Evolutionary conservation across 2,888 invertebrate species (phyloP), one percentile per base, ranked within the genome.

Genomic region (Tromatobia lineatoria): DNA sequence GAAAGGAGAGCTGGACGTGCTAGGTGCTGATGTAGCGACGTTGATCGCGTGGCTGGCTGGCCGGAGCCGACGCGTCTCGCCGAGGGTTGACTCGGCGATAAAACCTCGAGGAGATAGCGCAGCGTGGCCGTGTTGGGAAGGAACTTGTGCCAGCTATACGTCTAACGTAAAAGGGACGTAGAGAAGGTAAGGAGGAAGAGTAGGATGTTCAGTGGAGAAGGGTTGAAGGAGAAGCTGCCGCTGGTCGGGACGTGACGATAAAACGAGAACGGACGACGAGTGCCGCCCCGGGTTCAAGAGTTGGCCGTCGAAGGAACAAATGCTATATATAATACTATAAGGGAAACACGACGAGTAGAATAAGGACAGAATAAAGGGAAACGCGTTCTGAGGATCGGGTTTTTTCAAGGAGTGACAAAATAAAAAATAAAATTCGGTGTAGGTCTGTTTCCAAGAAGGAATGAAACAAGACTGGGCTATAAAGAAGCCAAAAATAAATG

Each of bases 161-260:
- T 59, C 34, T 70, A 57, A 70, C 69, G 69, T 34, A 57, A 45
- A 69, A 20, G 74, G 54, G 42, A 45, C 45, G 45, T 66, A 34
- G 23, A 64, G 38, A 54, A 47, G 47, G 61, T 64, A 34, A 10
- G 15, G 25, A 52, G 67, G 47, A 47, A 15, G 34, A 20, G 71
- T 20, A 34, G 75, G 59, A 54, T 75, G 75, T 71, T 66, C 34
- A 57, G 42, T 42, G 23, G 70, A 52, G 54, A 70, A 82, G 81
- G 59, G 54, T 66, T 71, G 66, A 61, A 82, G 79, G 66, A 76
- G 75, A 74, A 74, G 47, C 75, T 71, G 59, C 69, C 77, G 54
- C 75, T 85, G 85, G 67, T 54, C 20, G 75, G 47, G 82, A 85
- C 85, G 79, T 85, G 75, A 85, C 75, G 79, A 85, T 85, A 85